phyloP scores from a whole-genome alignment of 2,113 vertebrate genomes.

The Cromileptes altivelis region DNA sequence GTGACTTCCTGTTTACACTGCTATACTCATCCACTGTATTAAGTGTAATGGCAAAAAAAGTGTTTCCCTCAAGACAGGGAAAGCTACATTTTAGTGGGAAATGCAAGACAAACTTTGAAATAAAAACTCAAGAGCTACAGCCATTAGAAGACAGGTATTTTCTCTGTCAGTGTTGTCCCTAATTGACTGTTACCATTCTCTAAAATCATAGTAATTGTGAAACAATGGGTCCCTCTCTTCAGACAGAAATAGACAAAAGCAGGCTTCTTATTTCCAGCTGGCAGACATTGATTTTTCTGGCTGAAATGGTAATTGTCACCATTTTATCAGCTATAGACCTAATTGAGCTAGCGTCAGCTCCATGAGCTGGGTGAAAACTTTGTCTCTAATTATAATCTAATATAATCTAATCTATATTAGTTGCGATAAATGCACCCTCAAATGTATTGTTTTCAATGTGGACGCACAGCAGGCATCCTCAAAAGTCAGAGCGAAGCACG shows the following conservation, averaged over 20 bases:
- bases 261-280: neutral
- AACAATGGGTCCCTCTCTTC: neutral
- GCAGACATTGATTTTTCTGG: neutral
- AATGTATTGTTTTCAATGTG: no score
- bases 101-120: neutral
- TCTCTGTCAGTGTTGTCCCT: neutral
- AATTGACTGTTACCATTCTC: neutral
- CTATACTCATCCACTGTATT: conserved; percentile 16
- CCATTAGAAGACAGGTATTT: neutral
- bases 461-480: no score
- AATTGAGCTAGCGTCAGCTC: neutral
- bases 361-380: neutral
- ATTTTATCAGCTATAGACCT: neutral
- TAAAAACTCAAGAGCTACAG: neutral
- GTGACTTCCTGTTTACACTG: conserved; percentile 71
- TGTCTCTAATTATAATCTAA: no score
- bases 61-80: neutral
- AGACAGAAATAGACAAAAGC: neutral
- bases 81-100: neutral
- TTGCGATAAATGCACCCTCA: no score
- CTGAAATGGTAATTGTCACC: neutral
- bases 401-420: no score
- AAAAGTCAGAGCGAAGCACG: no score
- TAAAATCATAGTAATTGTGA: neutral
- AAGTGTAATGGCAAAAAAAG: neutral